Evolutionary conservation across 2,113 vertebrate species (phyloP), one percentile per base, ranked within the genome.

Genomic region (Theristicus caerulescens): DNA sequence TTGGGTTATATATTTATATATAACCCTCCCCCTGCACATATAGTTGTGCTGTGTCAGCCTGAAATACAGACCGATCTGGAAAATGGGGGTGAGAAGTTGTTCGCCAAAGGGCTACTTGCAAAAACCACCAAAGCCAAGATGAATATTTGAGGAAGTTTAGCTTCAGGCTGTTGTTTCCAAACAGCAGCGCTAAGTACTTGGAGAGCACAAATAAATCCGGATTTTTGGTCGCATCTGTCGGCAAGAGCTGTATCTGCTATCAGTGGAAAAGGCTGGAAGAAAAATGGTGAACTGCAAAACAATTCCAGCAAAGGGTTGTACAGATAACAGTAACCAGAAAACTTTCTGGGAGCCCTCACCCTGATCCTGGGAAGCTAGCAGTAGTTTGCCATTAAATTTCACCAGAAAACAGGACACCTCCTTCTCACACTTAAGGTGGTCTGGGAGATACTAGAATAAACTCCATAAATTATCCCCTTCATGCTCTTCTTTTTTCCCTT

Each of bases 141-240:
- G 15, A 38, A 54, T 15, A n/a, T 7, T 34, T 38, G 67, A 66
- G 32, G 59, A 80, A 77, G 51, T 19, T 77, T 4, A n/a, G 9
- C n/a, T 84, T 81, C 67, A 66, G 22, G 24, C 38, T 59, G 49
- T 4, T 47, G 12, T 47, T 93, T 87, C 47, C 29, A 78, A 93
- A 55, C 5, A 67, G n/a, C 51, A 87, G 51, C 0, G 0, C 31
- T 38, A 55, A n/a, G n/a, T 38, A 57, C 14, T 17, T 5, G 13
- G 20, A 24, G 51, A 88, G 36, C 16, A 83, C 49, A 65, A 65
- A 44, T 9, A 9, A 57, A n/a, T 49, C 34, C 58, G 46, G 59
- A 58, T 34, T 88, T 93, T 83, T 54, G 19, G 13, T 62, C 19
- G 12, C 13, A 40, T 49, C 49, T 27, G 8, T 46, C 79, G 82